Evolutionary conservation across 2,888 invertebrate genomes (phyloP), one percentile per base, ranked within the genome.

Genomic region (Sipha maydis): DNA sequence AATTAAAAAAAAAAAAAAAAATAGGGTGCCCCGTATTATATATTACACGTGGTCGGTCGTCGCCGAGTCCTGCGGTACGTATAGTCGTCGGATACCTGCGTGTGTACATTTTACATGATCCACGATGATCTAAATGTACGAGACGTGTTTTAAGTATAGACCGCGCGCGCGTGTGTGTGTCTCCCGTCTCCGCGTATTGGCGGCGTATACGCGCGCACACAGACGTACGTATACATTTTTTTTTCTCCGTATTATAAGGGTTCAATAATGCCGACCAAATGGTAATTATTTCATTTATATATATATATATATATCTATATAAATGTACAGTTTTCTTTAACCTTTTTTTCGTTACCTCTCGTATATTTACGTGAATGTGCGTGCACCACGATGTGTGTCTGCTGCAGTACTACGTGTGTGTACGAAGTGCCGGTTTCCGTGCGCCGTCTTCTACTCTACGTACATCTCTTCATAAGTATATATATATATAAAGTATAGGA

Each of bases 231-330:
- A 41, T 41, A 41, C 7, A 41, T 41, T 5, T 41, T 5, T 41
- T 41, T 8, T 1, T 34, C 31, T 3, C 38, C 41, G 34, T 48
- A n/a, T 34, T 34, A 38, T 34, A 69, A 82, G 69, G 82, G 82
- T 82, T 82, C 82, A 69, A 82, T 82, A 82, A 69, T 67, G 48
- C 82, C 82, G 82, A 82, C 82, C 82, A 31, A 82, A 82, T 82
- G 69, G 82, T 82, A 82, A 82, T 82, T 82, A 82, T 80, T 80
- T 67, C 80, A 38, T 38, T n/a, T 17, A 61, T 14, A 31, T 21
- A 21, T 19, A 31, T 9, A 48, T 48, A 9, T 48, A 48, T 48
- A 48, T 14, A 48, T 14, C 3, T 48, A 48, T 14, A 48, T 14
- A 48, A 1, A 48, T 14, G 11, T 48, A 48, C 48, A 19, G 25